phyloP scores from a whole-genome alignment of 2,888 invertebrate genomes.

The Myopa tessellatipennis region DNA sequence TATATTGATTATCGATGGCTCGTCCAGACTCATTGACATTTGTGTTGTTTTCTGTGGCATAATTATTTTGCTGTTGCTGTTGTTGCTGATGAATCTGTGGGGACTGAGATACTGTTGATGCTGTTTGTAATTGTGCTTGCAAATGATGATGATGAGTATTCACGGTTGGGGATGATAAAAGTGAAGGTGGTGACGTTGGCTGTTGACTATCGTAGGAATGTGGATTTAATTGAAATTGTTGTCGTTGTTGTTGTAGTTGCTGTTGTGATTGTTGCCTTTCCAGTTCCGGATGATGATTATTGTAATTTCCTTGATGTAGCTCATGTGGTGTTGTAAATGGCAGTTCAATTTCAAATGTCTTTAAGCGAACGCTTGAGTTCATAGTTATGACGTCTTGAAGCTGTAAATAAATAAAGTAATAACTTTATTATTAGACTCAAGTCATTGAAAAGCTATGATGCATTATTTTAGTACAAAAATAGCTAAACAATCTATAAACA shows the following conservation, averaged over 20 bases:
- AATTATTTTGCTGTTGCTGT: conserved; percentile 40
- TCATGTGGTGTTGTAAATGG: conserved; percentile 60
- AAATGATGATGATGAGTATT: conserved; percentile 44
- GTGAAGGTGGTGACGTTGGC: conserved; percentile 38
- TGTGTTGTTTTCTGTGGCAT: conserved; percentile 36
- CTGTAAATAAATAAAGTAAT: conserved; percentile 58
- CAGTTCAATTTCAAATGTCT: conserved; percentile 68
- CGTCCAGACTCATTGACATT: conserved; percentile 64
- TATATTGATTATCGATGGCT: conserved; percentile 88
- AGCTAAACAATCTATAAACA: too few species aligned
- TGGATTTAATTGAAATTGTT: conserved; percentile 49
- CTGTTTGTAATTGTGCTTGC: conserved; percentile 48
- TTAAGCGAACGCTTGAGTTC: conserved; percentile 68
- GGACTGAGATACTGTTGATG: conserved; percentile 56
- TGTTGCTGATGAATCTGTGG: conserved; percentile 32
- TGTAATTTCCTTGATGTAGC: conserved; percentile 44
- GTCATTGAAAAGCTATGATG: too few species aligned
- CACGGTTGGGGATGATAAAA: conserved; percentile 39
- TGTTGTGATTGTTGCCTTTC: conserved; percentile 58
- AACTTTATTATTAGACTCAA: too few species aligned
- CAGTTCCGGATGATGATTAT: conserved; percentile 47
- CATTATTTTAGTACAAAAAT: too few species aligned
- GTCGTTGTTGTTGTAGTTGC: conserved; percentile 66
- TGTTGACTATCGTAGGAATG: conserved; percentile 55
- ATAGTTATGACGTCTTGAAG: conserved; percentile 68